Evolutionary conservation across 2,888 invertebrate species (phyloP).

Genomic region (Barypeithes pellucidus): DNA sequence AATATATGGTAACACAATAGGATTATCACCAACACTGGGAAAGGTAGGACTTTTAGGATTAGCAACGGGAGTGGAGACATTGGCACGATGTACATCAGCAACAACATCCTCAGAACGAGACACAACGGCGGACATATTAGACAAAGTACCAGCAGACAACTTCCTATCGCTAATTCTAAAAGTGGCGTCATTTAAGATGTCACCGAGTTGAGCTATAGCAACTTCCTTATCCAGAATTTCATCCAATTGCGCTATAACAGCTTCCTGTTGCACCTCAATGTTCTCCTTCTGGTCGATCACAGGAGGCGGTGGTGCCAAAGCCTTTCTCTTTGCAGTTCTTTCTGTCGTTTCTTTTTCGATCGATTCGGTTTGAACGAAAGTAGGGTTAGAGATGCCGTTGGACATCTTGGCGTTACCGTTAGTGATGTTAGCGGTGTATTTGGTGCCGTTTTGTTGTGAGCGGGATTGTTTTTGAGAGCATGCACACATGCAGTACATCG

Average conservation of each 20-base stretch:
- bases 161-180: constrained; percentile 56
- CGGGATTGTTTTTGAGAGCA: constrained; percentile 52
- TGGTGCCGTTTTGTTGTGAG: constrained; percentile 25
- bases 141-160: constrained; percentile 60
- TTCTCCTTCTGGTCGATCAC: constrained; percentile 49
- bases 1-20: not conserved
- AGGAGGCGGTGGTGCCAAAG: constrained; percentile 49
- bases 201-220: constrained; percentile 50
- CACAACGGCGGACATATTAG: constrained; percentile 57
- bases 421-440: constrained; percentile 49
- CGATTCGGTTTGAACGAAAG: constrained; percentile 46
- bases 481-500: constrained; percentile 62
- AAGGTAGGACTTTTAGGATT: constrained; percentile 49
- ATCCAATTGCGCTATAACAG: constrained; percentile 57
- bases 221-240: constrained; percentile 58
- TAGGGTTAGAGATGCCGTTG: constrained; percentile 53
- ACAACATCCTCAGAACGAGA: constrained; percentile 73
- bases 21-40: constrained; percentile 38
- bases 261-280: constrained; percentile 55
- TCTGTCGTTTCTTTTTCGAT: constrained; percentile 15
- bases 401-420: constrained; percentile 31
- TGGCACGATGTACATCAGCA: constrained; percentile 75
- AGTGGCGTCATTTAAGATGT: constrained; percentile 37
- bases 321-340: constrained; percentile 50
- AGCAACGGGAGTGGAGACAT: constrained; percentile 62